Conservation (phyloP, 2,113 vertebrate species). For the Lathamus discolor region DNA sequence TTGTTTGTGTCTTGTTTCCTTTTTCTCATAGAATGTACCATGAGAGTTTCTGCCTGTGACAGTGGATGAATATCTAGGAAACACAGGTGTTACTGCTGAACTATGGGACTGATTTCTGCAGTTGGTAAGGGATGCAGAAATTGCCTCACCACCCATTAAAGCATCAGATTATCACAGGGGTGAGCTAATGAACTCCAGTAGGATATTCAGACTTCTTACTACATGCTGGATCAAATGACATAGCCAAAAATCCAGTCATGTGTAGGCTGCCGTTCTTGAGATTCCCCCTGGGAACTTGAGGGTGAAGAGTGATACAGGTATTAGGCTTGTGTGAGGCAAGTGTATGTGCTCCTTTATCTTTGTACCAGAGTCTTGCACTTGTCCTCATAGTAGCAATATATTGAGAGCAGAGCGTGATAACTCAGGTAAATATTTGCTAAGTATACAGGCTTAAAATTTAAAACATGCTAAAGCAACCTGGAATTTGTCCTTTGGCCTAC, state of each 20-base stretch:
- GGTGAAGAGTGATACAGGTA: neutral
- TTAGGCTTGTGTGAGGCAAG: neutral
- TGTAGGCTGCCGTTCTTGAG: neutral
- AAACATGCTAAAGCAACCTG: neutral
- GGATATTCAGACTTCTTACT: neutral
- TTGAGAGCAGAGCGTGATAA: neutral
- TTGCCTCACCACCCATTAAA: conserved; percentile 77
- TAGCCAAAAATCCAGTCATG: neutral
- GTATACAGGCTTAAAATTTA: neutral
- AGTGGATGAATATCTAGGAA: conserved; percentile 74
- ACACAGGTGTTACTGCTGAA: conserved; percentile 62
- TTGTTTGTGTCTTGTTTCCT: neutral
- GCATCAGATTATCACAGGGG: conserved; percentile 76
- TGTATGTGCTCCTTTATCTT: neutral
- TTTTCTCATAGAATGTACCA: neutral
- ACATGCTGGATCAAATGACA: neutral
- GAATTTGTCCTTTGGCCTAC: neutral
- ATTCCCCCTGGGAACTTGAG: neutral
- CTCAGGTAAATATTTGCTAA: neutral
- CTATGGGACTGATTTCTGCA: conserved; percentile 72
- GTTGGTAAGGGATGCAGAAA: conserved; percentile 68
- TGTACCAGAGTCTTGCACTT: neutral
- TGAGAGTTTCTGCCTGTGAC: neutral
- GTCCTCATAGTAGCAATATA: neutral
- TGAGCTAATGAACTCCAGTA: conserved; percentile 37